Percentiles rank a stretch among this genome's conserved stretches.
These are phyloP conservation scores for Helostoma temminkii DNA, from an alignment of 2,797 vertebrate species.

Conservation along the genomic window DNA sequence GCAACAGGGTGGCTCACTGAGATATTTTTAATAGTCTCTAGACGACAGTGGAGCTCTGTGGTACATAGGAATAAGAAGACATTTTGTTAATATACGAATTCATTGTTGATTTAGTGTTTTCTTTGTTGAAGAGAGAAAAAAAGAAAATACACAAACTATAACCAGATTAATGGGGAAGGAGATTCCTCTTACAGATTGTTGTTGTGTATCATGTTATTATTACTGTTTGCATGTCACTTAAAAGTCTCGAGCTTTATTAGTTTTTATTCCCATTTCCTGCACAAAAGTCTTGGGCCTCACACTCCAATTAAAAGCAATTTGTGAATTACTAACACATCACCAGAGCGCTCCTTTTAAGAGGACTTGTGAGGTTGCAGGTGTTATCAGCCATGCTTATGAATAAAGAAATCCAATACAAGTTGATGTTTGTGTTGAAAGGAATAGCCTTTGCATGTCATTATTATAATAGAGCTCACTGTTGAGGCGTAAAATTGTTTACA, in stretches of 20 bases:
- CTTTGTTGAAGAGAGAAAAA: too few relatives aligned
- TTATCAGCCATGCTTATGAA: conserved; percentile 60
- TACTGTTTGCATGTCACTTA: conserved; percentile 5
- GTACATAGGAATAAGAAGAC: background rate
- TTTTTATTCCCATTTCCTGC: background rate
- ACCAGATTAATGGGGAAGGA: background rate
- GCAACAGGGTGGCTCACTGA: background rate
- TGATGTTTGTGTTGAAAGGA: conserved; percentile 44
- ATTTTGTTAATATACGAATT: background rate
- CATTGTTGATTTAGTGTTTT: background rate
- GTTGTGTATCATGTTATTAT: background rate
- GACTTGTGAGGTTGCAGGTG: conserved; percentile 27
- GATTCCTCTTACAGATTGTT: background rate
- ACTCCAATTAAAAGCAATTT: conserved; percentile 49
- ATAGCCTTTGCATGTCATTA: conserved; percentile 55
- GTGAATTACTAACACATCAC: conserved; percentile 27
- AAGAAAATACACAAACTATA: background rate
- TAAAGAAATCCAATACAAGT: conserved; percentile 54
- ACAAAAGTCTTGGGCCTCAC: conserved; percentile 3
- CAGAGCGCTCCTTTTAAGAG: conserved; percentile 8
- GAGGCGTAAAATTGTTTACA: conserved; percentile 57
- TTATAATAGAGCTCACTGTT: conserved; percentile 37
- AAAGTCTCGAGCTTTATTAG: background rate
- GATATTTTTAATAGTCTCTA: background rate
- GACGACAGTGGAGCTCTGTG: background rate